Conservation (phyloP, 2,888 invertebrate species). For the Drosophila quinaria region DNA sequence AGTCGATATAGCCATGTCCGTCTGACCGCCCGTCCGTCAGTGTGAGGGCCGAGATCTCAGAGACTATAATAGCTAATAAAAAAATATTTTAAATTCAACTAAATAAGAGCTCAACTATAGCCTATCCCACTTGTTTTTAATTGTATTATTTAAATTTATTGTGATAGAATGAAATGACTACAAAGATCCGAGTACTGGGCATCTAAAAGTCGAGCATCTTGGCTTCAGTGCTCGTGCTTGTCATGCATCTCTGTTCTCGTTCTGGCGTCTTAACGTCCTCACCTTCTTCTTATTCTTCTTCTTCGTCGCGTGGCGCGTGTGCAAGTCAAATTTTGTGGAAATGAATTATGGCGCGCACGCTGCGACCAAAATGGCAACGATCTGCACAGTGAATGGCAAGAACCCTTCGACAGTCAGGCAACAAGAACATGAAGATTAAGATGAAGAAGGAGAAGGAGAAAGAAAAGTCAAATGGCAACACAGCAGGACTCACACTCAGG, state of each 20-base stretch:
- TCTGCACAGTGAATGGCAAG: constrained; percentile 9
- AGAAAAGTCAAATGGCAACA: not conserved
- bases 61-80: too few relatives aligned
- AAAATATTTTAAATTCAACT: too few relatives aligned
- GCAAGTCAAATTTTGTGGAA: constrained; percentile 77
- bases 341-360: constrained; percentile 68
- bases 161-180: not conserved
- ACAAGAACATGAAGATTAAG: not conserved
- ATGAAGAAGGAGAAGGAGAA: not conserved
- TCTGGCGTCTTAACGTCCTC: not conserved
- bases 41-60: too few relatives aligned
- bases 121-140: too few relatives aligned
- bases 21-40: too few relatives aligned
- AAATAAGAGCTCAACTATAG: too few relatives aligned
- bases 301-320: constrained; percentile 45
- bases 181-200: not conserved
- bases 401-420: not conserved
- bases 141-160: too few relatives aligned
- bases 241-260: not conserved
- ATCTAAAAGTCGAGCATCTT: not conserved
- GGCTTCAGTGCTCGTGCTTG: not conserved
- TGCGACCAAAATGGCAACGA: constrained; percentile 27
- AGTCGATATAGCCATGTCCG: too few relatives aligned
- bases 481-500: constrained; percentile 27
- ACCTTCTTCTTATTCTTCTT: not conserved